These are phyloP conservation scores for Notarius quadriscutis DNA, from an alignment of 2,113 vertebrate species.

Conservation along the genomic window DNA sequence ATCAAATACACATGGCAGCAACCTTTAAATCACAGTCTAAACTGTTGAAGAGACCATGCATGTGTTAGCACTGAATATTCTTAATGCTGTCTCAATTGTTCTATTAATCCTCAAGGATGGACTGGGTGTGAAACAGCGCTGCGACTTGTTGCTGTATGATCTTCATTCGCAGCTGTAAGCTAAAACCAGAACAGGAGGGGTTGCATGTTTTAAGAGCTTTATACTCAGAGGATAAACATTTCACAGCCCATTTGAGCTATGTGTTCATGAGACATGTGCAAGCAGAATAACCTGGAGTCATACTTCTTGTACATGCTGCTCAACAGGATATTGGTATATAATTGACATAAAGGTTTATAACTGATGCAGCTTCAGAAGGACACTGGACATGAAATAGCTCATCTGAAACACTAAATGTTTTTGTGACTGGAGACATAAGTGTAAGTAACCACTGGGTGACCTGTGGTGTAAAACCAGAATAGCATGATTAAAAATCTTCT, in stretches of 20 bases:
- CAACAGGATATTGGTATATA: neutral
- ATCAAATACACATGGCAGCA: neutral
- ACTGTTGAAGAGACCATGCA: neutral
- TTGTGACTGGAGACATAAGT: conserved; percentile 40
- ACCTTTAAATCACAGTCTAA: neutral
- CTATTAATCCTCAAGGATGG: neutral
- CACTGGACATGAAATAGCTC: neutral
- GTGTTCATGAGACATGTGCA: neutral
- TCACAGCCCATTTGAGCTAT: neutral
- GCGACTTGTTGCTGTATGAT: neutral
- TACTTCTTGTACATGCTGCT: neutral
- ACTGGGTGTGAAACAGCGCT: neutral
- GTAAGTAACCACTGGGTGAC: conserved; percentile 17
- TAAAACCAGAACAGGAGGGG: conserved; percentile 13
- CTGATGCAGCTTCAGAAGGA: neutral
- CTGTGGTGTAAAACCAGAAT: conserved; percentile 27
- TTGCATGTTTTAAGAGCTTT: neutral
- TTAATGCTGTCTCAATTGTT: neutral
- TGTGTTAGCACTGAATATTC: neutral
- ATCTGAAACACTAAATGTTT: conserved; percentile 3
- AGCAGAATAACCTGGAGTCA: neutral
- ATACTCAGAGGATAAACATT: neutral
- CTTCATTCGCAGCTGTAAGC: neutral
- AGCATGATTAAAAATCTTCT: conserved; percentile 27
- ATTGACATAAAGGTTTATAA: neutral